A percentile compares a stretch with the other conserved stretches of the same genome.
These are phyloP conservation scores for Monarcha castaneiventris DNA, from an alignment of 2,113 vertebrate species.

Conservation along the genomic window DNA sequence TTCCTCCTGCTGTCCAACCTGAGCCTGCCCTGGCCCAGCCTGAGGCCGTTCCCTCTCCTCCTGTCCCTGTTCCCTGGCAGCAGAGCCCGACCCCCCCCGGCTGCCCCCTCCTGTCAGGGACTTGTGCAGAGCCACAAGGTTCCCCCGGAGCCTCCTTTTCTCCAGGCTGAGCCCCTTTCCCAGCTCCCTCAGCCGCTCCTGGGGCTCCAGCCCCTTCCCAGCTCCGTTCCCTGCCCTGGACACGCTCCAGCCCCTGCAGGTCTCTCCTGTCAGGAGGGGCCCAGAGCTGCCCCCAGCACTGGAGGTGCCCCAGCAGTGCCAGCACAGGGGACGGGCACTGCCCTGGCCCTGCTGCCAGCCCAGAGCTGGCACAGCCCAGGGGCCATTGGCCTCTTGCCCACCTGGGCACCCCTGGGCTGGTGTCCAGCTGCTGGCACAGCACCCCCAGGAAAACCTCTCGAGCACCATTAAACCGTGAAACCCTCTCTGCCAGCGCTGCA, in stretches of 20 bases:
- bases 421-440: background rate
- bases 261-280: background rate
- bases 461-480: background rate
- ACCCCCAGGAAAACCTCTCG: background rate
- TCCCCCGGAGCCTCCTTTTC: too few species aligned
- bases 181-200: background rate
- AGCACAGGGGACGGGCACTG: background rate
- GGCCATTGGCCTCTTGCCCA: background rate
- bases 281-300: background rate
- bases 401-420: accelerated
- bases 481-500: accelerated
- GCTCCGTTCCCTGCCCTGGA: background rate
- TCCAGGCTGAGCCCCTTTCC: background rate
- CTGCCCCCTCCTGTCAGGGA: too few species aligned
- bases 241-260: background rate
- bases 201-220: background rate
- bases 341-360: background rate
- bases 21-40: too few species aligned
- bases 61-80: too few species aligned
- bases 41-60: too few species aligned
- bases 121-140: too few species aligned
- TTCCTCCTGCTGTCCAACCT: background rate
- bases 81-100: too few species aligned
- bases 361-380: background rate
- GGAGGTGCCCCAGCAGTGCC: background rate